A percentile compares a stretch with the other conserved stretches of the same genome.
Evolutionary conservation across 2,888 invertebrate genomes (phyloP).

Genomic region (Cheilosia grossa): DNA sequence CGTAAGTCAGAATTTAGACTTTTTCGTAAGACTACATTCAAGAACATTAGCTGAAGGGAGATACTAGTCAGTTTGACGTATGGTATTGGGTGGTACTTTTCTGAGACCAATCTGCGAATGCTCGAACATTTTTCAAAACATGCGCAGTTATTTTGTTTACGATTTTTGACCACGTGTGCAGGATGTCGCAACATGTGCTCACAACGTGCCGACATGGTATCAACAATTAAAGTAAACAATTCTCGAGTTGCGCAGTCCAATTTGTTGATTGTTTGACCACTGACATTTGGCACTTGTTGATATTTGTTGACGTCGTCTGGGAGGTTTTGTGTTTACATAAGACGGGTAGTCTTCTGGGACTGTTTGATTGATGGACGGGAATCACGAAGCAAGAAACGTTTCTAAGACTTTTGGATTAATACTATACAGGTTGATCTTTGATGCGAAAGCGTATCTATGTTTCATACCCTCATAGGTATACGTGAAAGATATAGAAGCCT

Average conservation of each 20-base stretch:
- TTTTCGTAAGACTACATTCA: conserved; percentile 70
- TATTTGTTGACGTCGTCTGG: not conserved
- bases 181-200: conserved; percentile 58
- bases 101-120: conserved; percentile 48
- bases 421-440: too few species aligned
- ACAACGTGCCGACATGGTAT: conserved; percentile 32
- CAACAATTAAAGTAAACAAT: conserved; percentile 50
- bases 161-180: conserved; percentile 46
- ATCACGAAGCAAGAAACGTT: too few species aligned
- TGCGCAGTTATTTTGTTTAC: conserved; percentile 79
- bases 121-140: conserved; percentile 75
- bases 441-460: too few species aligned
- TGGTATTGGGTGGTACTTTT: conserved; percentile 36
- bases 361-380: conserved; percentile 2
- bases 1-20: conserved; percentile 54
- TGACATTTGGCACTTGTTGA: conserved; percentile 55
- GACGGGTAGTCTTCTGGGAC: too few species aligned
- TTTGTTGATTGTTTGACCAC: conserved; percentile 41
- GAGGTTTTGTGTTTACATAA: not conserved
- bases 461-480: too few species aligned
- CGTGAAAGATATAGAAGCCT: too few species aligned
- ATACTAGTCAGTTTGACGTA: conserved; percentile 61
- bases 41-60: conserved; percentile 74
- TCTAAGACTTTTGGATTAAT: too few species aligned
- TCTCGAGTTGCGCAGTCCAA: conserved; percentile 54